Conservation (phyloP, 2,797 vertebrate genomes). For the Leptoclinus maculatus region DNA sequence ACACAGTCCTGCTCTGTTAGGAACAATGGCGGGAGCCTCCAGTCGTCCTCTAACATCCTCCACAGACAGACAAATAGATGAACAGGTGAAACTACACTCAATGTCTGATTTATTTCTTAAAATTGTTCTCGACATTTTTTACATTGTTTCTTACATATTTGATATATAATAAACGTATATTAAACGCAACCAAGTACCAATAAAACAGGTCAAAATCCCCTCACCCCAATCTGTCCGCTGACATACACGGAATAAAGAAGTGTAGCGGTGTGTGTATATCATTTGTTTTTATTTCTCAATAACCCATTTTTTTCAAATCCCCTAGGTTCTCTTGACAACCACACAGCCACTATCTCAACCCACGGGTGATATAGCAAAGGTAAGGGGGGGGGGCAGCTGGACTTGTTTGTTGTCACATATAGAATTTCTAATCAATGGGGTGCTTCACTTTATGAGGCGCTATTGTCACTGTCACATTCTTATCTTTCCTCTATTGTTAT, state of each 20-base stretch:
- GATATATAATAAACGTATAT: not conserved
- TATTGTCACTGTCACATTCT: not conserved
- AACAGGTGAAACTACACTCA: slow-evolving; percentile 44
- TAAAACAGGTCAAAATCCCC: not conserved
- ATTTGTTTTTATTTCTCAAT: not conserved
- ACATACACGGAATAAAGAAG: not conserved
- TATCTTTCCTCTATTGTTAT: slow-evolving; percentile 18
- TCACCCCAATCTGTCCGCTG: not conserved
- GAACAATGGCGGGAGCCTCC: slow-evolving; percentile 16
- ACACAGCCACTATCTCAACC: slow-evolving; percentile 12
- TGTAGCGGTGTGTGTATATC: too few relatives aligned
- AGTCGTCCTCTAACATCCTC: slow-evolving; percentile 20
- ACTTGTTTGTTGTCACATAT: not conserved
- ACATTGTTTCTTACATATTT: not conserved
- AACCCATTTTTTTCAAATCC: not conserved
- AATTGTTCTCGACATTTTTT: not conserved
- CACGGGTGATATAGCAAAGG: slow-evolving; percentile 26
- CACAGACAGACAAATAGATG: slow-evolving; percentile 22
- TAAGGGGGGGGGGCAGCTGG: slow-evolving; percentile 7
- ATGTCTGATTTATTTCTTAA: not conserved
- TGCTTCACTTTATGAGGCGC: slow-evolving; percentile 6
- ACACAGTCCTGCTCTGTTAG: slow-evolving; percentile 21
- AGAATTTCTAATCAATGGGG: not conserved
- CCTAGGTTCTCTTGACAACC: slow-evolving; percentile 35
- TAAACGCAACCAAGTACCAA: not conserved